These are phyloP conservation scores for Gymnocephalus cernua DNA, from an alignment of 2,113 vertebrate genomes.

Conservation along the genomic window DNA sequence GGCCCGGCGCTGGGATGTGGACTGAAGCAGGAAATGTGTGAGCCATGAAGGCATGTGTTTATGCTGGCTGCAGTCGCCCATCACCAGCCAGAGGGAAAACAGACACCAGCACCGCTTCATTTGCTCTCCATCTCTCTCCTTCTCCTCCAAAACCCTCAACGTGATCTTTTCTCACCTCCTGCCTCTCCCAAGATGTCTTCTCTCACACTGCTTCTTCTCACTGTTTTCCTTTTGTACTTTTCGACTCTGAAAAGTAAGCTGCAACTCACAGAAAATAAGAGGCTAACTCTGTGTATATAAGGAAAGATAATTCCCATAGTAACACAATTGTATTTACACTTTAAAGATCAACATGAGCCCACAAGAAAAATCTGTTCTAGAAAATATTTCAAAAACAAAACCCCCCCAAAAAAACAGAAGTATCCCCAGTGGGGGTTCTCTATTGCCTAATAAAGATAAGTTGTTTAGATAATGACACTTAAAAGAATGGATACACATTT, in stretches of 20 bases:
- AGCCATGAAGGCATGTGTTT: slow-evolving; percentile 90
- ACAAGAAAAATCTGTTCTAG: slow-evolving; percentile 13
- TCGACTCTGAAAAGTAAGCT: slow-evolving; percentile 7
- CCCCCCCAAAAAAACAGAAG: slow-evolving; percentile 38
- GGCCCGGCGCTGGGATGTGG: slow-evolving; percentile 82
- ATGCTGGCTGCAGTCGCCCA: slow-evolving; percentile 85
- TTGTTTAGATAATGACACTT: slow-evolving; percentile 54
- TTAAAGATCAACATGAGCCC: neutral
- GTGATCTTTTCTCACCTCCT: slow-evolving; percentile 70
- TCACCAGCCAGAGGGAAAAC: slow-evolving; percentile 86
- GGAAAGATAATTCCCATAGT: slow-evolving; percentile 10
- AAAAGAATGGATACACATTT: slow-evolving; percentile 33
- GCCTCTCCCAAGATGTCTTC: neutral
- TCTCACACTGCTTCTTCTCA: neutral
- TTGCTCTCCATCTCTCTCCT: slow-evolving; percentile 64
- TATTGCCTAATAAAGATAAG: slow-evolving; percentile 56
- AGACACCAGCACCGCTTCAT: slow-evolving; percentile 76
- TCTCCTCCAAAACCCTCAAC: slow-evolving; percentile 50
- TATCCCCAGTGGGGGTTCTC: slow-evolving; percentile 25
- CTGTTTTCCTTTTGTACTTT: slow-evolving; percentile 19
- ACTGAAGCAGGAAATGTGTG: slow-evolving; percentile 88
- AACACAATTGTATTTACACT: slow-evolving; percentile 15
- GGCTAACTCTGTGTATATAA: neutral
- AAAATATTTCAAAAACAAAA: neutral
- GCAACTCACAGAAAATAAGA: neutral